Conservation (phyloP, 2,888 invertebrate species). For the Meiosimyza decipiens region DNA sequence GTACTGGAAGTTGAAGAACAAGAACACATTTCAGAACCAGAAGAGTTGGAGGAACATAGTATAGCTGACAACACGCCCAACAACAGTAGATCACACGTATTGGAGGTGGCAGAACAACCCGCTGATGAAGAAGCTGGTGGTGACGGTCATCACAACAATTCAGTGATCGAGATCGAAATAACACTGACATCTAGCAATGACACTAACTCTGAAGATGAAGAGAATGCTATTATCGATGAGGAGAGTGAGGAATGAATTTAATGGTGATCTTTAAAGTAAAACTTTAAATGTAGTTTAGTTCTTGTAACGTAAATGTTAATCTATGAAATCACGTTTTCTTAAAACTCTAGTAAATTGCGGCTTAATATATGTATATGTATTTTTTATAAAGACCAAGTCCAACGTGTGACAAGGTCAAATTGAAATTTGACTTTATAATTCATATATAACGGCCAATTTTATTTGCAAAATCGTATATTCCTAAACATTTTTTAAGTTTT, state of each 20-base stretch:
- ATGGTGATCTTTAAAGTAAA: conserved; percentile 24
- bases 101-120: neutral
- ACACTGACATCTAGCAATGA: conserved; percentile 29
- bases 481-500: too few relatives aligned
- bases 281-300: conserved; percentile 30
- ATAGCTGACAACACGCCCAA: neutral
- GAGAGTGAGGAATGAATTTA: neutral
- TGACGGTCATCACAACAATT: conserved; percentile 42
- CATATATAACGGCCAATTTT: too few relatives aligned
- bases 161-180: conserved; percentile 38
- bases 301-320: conserved; percentile 12
- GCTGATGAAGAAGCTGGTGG: conserved; percentile 42
- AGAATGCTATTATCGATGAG: conserved; percentile 2
- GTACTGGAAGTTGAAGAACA: neutral
- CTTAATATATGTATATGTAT: too few relatives aligned
- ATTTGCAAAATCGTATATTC: too few relatives aligned
- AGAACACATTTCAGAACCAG: neutral
- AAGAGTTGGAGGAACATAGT: neutral
- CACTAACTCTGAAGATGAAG: conserved; percentile 31
- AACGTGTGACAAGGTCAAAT: too few relatives aligned
- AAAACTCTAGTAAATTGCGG: neutral
- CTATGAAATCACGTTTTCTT: conserved; percentile 8
- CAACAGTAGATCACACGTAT: neutral
- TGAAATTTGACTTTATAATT: too few relatives aligned
- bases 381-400: too few relatives aligned